A percentile compares a stretch with the other conserved stretches of the same genome.
phyloP scores from a whole-genome alignment of 2,888 invertebrate species.

The Archaeoteleia sp. region DNA sequence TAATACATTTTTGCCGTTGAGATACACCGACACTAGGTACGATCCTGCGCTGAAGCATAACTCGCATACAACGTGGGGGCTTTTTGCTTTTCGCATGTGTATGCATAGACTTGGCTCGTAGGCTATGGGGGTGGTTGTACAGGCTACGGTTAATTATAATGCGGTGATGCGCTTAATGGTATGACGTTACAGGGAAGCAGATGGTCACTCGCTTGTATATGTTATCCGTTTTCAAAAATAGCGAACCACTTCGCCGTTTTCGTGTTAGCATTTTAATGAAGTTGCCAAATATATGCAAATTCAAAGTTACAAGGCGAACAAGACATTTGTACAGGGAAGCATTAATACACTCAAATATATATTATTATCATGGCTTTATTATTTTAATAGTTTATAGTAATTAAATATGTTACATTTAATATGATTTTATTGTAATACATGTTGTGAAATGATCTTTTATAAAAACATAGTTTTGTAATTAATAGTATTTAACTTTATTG shows the following conservation, averaged over 20 bases:
- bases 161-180: constrained; percentile 40
- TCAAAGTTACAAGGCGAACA: constrained; percentile 2
- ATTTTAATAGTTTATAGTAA: too few species aligned
- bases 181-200: constrained; percentile 26
- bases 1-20: too few species aligned
- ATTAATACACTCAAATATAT: too few species aligned
- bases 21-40: too few species aligned
- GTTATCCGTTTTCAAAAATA: constrained; percentile 25
- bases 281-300: constrained; percentile 21
- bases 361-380: too few species aligned
- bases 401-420: too few species aligned
- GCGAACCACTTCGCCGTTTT: constrained; percentile 22
- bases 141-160: constrained; percentile 58
- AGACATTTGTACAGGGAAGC: too few species aligned
- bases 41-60: neutral
- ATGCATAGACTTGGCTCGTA: constrained; percentile 8
- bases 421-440: too few species aligned
- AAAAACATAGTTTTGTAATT: too few species aligned
- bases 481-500: too few species aligned
- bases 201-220: constrained; percentile 27
- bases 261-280: constrained; percentile 18
- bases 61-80: constrained; percentile 21
- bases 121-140: constrained; percentile 55
- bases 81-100: constrained; percentile 23
- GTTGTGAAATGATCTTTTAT: too few species aligned